Conservation (phyloP, 30 jellyfish, hydroid and myxozoan genomes). For the Cassiopea andromeda region DNA sequence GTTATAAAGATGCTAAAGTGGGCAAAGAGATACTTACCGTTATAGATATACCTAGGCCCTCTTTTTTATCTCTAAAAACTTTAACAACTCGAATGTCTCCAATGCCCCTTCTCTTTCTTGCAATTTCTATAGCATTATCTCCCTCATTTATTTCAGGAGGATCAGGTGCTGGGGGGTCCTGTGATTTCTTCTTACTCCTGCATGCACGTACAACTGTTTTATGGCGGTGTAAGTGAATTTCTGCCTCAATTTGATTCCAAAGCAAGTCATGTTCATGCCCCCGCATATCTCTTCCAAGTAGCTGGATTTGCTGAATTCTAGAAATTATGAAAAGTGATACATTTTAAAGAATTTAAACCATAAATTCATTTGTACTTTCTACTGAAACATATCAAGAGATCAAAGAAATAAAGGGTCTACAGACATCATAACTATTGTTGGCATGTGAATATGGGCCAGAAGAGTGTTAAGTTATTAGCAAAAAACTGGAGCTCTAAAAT, state of each 20-base stretch:
- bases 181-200: constrained; percentile 74
- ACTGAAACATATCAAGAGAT: no score
- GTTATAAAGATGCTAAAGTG: neutral
- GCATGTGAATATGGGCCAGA: no score
- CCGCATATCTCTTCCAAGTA: constrained; percentile 88
- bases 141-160: constrained; percentile 52
- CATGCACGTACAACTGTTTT: constrained; percentile 97
- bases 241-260: constrained; percentile 98
- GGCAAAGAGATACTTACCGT: constrained; percentile 59
- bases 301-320: constrained; percentile 93
- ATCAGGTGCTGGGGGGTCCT: constrained; percentile 65
- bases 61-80: constrained; percentile 77
- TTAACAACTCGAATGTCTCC: constrained; percentile 83
- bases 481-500: no score
- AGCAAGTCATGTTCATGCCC: constrained; percentile 84
- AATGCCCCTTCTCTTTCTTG: constrained; percentile 80
- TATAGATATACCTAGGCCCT: constrained; percentile 94
- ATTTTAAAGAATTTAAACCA: neutral
- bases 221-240: constrained; percentile 93
- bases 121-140: constrained; percentile 58
- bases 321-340: neutral
- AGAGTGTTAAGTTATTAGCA: no score
- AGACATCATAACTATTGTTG: no score
- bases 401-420: no score
- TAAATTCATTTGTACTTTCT: neutral